Evolutionary conservation across 2,113 vertebrate genomes (phyloP), one percentile per base, ranked within the genome.

Genomic region (Syngnathoides biaculeatus): DNA sequence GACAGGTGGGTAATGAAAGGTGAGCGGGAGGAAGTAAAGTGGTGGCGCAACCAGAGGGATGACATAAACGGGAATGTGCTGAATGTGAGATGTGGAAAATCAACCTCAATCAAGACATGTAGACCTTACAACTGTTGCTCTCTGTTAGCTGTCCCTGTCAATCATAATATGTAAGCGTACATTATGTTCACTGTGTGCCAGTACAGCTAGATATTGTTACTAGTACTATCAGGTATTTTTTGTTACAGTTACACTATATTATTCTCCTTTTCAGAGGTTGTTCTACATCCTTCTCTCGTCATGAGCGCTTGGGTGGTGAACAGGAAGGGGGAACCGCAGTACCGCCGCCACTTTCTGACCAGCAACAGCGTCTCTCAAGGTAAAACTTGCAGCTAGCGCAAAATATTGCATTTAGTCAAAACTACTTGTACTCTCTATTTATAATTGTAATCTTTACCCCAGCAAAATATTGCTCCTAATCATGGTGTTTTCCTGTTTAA

Each of bases 301-400:
- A 95, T 96, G 95, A 96, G 92, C 80, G 92, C 92, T 86, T 91
- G 94, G 91, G 90, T 91, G 71, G 80, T 87, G 82, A 92, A 92
- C 78, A 92, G 87, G 78, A 93, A 87, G 71, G 90, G 76, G 71
- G 88, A 92, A 15, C 89, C 94, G 65, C 94, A 93, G 79, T 99
- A 98, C 85, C 92, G 94, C 79, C 77, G 95, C 26, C 96, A 99
- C 86, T 99, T 99, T 86, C 87, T 99, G 14, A 92, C 91, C 63
- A 94, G 98, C 91, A 99, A 99, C 77, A 92, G 94, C 6, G 86
- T 76, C 35, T 97, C 95, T 85, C 97, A 98, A 0, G 94, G 97
- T 99, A 87, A 94, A 50, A 68, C 8, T 5, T 4, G 4, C 4
- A 5, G 12, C 12, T 14, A 14, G 14, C 14, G 30, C 30, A 35